A percentile compares a stretch with the other conserved stretches of the same genome.
phyloP scores from a whole-genome alignment of 2,888 invertebrate species.

The Tinea pellionella region DNA sequence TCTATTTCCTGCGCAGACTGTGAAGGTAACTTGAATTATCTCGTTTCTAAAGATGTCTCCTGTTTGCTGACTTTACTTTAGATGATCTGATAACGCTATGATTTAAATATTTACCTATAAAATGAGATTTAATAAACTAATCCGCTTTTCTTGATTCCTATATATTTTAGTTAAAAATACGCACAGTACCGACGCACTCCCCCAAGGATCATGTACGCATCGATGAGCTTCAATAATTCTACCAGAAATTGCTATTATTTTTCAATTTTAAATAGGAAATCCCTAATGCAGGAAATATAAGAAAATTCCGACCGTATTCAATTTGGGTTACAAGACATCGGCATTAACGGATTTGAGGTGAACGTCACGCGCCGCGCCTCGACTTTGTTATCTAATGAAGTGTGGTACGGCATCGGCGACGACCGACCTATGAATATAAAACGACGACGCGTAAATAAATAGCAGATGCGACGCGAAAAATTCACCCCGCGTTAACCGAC shows the following conservation, averaged over 20 bases:
- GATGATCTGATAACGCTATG: too few relatives aligned
- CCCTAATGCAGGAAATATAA: background rate
- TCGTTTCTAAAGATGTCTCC: background rate
- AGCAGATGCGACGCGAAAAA: conserved; percentile 67
- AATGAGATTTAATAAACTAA: too few relatives aligned
- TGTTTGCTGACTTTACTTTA: too few relatives aligned
- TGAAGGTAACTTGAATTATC: background rate
- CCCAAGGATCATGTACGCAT: background rate
- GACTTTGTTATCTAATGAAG: background rate
- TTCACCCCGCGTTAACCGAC: conserved; percentile 56
- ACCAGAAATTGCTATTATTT: background rate
- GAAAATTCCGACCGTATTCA: background rate
- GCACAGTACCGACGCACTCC: too few relatives aligned
- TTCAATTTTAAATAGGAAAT: background rate
- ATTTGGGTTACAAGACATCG: background rate
- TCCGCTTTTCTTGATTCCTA: too few relatives aligned
- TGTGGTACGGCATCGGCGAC: background rate
- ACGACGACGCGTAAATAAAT: conserved; percentile 59
- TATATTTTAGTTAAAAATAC: too few relatives aligned
- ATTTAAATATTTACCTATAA: too few relatives aligned
- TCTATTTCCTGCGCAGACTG: conserved; percentile 6
- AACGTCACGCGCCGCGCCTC: background rate
- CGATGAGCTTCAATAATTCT: background rate
- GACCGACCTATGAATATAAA: conserved; percentile 57
- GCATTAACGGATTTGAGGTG: conserved; percentile 8